Evolutionary conservation across 2,113 vertebrate species (phyloP).

Genomic region (Peromyscus leucopus): DNA sequence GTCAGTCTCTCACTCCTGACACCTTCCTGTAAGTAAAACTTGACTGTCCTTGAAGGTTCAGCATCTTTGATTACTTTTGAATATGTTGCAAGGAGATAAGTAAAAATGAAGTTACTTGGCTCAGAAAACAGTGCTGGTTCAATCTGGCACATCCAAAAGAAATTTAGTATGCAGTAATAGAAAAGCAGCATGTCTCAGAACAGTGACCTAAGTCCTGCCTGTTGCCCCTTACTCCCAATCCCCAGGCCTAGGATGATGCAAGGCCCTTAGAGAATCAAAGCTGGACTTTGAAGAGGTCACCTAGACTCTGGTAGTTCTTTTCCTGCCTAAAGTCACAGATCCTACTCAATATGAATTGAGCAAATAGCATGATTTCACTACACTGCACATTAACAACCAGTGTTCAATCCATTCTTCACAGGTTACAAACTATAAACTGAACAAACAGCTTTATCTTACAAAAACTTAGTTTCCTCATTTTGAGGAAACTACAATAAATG

Average conservation of each 20-base stretch:
- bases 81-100: background rate
- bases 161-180: background rate
- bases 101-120: background rate
- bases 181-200: background rate
- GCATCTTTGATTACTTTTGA: constrained; percentile 10
- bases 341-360: background rate
- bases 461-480: background rate
- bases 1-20: background rate
- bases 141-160: background rate
- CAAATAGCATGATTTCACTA: background rate
- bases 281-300: background rate
- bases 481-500: background rate
- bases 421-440: background rate
- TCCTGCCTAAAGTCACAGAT: background rate
- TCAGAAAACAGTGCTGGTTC: background rate
- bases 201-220: background rate
- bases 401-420: background rate
- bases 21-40: constrained; percentile 1
- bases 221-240: background rate
- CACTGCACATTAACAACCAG: accelerated
- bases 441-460: background rate
- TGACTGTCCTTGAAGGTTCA: constrained; percentile 31
- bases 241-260: background rate
- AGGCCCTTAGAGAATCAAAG: background rate
- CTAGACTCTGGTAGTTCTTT: background rate